These are phyloP conservation scores for Eristalis tenax DNA, from an alignment of 2,888 invertebrate genomes.

Conservation along the genomic window DNA sequence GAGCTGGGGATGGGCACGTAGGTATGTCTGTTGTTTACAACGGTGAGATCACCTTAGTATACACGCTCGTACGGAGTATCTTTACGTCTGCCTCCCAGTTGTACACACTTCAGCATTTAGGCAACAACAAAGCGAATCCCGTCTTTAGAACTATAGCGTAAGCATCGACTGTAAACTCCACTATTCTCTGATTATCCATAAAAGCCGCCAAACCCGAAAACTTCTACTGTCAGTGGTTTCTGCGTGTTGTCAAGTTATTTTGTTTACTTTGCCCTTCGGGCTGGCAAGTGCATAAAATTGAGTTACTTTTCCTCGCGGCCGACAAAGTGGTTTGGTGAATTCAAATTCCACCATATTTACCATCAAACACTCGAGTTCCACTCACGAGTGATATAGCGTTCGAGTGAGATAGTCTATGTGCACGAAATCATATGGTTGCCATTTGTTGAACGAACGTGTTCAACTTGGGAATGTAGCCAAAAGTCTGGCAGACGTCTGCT, in stretches of 20 bases:
- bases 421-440: conserved; percentile 5
- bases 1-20: neutral
- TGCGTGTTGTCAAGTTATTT: neutral
- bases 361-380: neutral
- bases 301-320: neutral
- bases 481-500: conserved; percentile 69
- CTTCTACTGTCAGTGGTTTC: neutral
- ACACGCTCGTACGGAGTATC: neutral
- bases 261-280: neutral
- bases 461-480: conserved; percentile 62
- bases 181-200: neutral
- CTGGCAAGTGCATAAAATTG: conserved; percentile 6
- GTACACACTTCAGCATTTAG: neutral
- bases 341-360: neutral
- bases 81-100: neutral
- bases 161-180: neutral
- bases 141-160: neutral
- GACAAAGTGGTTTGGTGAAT: neutral
- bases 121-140: neutral
- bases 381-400: neutral
- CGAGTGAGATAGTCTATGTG: neutral
- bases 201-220: neutral
- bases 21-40: neutral
- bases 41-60: neutral
- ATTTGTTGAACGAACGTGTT: conserved; percentile 43